Base-by-base conservation (phyloP, 1,140 invertebrate genomes). In the Camponotus vicinus region DNA sequence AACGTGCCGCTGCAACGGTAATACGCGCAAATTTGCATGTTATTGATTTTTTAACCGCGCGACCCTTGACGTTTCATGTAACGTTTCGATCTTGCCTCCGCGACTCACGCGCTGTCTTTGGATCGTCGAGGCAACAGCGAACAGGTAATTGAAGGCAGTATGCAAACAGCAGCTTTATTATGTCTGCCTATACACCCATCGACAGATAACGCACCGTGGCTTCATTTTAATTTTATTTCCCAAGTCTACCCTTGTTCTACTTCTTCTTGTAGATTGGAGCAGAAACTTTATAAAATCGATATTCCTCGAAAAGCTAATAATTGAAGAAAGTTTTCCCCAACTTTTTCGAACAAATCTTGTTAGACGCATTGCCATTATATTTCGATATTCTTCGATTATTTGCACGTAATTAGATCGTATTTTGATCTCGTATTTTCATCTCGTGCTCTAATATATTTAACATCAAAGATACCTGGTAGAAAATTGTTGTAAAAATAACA, bases 121-220 rank as follows among this genome's bases (percentile, higher is more conserved):
- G 49, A 80, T 80, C 34, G 21, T 70, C 52, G 49, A 80, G 32
- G 77, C 77, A 70, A 80, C 18, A 69, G 37, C 21, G 45, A 52
- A 37, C n/a, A 70, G 78, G 9, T 70, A 80, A 80, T 80, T 80
- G 64, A 32, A 5, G 64, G 21, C 37, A 52, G 49, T 80, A 42
- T 70, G 78, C 66, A 80, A 80, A 70, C 78, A 70, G 66, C 49
- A 70, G 78, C 66, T 80, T 79, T 57, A 80, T 80, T 70, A 80
- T 70, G 66, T 80, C 78, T 69, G 69, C 49, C 45, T 34, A 57
- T 66, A 57, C 64, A 55, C n/a, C 34, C 18, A 79, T 34, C 37
- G 52, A 57, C 49, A 27, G 40, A 70, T 70, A 80, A 80, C 27
- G 34, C 42, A 67, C 15, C 21, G 34, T 57, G 64, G n/a, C 34